These are phyloP conservation scores for Sminthurinus aureus DNA, from an alignment of 2,888 invertebrate genomes.

Conservation along the genomic window DNA sequence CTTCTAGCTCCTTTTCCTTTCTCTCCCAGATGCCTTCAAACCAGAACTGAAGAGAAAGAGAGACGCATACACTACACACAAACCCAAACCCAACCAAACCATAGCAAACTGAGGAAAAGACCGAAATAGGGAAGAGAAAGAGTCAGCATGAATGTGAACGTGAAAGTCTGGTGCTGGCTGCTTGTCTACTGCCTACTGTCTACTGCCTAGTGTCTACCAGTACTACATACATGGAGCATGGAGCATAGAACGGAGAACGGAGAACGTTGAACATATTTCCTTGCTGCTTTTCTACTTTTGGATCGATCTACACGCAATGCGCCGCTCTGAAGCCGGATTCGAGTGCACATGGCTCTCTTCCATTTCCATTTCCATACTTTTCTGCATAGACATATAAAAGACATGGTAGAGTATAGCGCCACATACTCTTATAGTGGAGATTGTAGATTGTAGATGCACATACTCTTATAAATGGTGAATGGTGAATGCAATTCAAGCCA, in stretches of 20 bases:
- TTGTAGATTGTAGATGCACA: no score
- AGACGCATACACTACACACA: no score
- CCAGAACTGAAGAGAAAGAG: neutral
- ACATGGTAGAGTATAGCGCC: no score
- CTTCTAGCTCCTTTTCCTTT: neutral
- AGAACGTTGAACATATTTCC: neutral
- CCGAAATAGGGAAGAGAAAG: neutral
- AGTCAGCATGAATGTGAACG: neutral
- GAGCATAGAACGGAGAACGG: no score
- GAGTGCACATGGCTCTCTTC: slow-evolving; percentile 23
- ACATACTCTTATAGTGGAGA: no score
- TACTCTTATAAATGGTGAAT: neutral
- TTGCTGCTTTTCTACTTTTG: neutral
- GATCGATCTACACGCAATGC: slow-evolving; percentile 46
- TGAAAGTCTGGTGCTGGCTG: neutral
- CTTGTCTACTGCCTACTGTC: neutral
- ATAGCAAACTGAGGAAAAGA: no score
- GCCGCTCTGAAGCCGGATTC: slow-evolving; percentile 40
- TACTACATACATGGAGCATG: no score
- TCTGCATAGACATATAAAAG: no score
- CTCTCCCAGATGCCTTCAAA: slow-evolving; percentile 32
- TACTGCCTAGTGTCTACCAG: neutral
- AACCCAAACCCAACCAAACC: no score
- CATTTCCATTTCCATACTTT: no score
- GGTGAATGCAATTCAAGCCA: neutral